Base-by-base conservation (phyloP, 2,113 vertebrate genomes). In the Isurus oxyrinchus region DNA sequence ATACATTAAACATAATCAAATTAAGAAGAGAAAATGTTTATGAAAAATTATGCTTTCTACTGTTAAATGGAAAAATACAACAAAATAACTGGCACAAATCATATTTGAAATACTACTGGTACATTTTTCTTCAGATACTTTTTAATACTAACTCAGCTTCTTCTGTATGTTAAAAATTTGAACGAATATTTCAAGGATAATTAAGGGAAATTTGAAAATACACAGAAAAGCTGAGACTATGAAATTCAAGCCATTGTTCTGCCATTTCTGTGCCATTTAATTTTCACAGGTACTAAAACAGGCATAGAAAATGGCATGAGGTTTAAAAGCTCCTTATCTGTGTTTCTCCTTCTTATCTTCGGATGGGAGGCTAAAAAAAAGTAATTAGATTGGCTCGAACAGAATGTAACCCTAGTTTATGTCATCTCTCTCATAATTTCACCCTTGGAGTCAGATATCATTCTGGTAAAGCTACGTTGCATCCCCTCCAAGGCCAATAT, bases 361-460 rank as follows among this genome's bases (percentile, higher is more conserved):
- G 96, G 53, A 94, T 96, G 96, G 57, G 49, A 97, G 49, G 96
- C 94, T 96, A 67, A 96, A 96, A 53, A 96, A 93, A 97, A 49
- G 96, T 96, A 97, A 97, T 97, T 97, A 96, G 96, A 97, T 81
- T 97, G 97, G 96, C 96, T 97, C 96, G 86, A 97, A 96, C 53
- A 97, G 97, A 49, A 49, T 49, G 44, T 49, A 49, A 49, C 44
- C 44, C 44, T 49, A 49, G 44, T 1, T 49, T 49, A 1, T 49
- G 44, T 49, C 44, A 49, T 49, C 1, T 49, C 44, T 49, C 44
- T 49, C 44, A 49, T 49, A 49, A 49, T 49, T 49, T 49, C 44
- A 49, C 44, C 44, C 44, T 49, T 49, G 44, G 44, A 49, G 44
- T 1, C 44, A 49, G 44, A 49, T 49, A 49, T 49, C 44, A 49